phyloP scores from a whole-genome alignment of 1,140 invertebrate species.

The Pseudomyrmex gracilis region DNA sequence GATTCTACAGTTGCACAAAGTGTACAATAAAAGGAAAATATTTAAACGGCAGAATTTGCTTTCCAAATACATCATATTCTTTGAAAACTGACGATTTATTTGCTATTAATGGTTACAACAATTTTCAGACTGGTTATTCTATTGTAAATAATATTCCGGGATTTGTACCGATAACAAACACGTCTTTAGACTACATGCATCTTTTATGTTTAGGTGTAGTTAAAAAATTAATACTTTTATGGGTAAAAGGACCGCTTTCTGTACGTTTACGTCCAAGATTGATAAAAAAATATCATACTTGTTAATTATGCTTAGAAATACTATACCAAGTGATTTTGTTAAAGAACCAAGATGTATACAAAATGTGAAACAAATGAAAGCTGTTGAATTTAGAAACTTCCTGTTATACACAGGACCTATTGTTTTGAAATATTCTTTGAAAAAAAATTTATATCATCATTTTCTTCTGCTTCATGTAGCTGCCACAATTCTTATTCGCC shows the following conservation, averaged over 20 bases:
- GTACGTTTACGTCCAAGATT: neutral
- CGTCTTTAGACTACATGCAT: slow-evolving; percentile 10
- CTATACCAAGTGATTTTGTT: slow-evolving; percentile 7
- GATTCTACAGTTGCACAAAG: slow-evolving; percentile 14
- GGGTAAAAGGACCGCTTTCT: neutral
- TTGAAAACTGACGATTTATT: slow-evolving; percentile 5
- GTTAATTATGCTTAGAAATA: neutral
- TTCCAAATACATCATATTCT: neutral
- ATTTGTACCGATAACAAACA: neutral
- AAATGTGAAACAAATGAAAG: slow-evolving; percentile 4
- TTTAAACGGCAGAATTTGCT: neutral
- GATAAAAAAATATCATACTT: neutral
- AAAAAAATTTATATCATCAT: slow-evolving; percentile 1
- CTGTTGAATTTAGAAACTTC: slow-evolving; percentile 1
- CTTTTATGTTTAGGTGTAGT: neutral
- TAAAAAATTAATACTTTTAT: neutral
- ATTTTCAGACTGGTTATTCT: neutral
- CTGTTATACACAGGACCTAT: slow-evolving; percentile 2
- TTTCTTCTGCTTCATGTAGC: neutral
- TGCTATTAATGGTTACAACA: neutral
- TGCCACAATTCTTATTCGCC: neutral
- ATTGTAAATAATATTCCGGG: slow-evolving; percentile 6
- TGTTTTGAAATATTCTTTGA: neutral
- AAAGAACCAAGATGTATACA: neutral
- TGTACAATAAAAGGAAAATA: neutral